Evolutionary conservation across 2,888 invertebrate genomes (phyloP), one percentile per base, ranked within the genome.

Genomic region (Drosophila seclusa): DNA sequence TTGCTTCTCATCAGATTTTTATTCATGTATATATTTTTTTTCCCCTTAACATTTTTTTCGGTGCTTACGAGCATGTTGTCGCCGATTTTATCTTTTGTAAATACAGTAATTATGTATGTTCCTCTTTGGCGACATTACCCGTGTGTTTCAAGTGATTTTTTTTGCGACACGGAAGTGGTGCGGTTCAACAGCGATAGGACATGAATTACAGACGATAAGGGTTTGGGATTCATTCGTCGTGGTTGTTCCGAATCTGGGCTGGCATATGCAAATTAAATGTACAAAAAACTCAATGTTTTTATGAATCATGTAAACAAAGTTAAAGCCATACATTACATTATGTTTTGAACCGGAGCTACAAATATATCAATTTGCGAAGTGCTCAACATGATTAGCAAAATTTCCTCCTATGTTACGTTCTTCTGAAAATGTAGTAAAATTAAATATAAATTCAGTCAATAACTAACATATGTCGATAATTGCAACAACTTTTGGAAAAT

Each of bases 51-150:
- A 21, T 50, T 31, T 62, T 60, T 66, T 59, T 42, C 18, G 58
- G 68, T 45, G 58, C 60, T 69, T 71, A 60, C 58, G 54, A 61
- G 77, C 80, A 76, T 78, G 86, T 83, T 83, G 88, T 80, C 68
- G 78, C 78, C 67, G 90, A 89, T 88, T 90, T 90, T 89, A 91
- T 91, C 90, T 86, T 80, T 75, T 85, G 87, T 81, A 88, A 91
- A 91, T 88, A 88, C 91, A 80, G 86, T 89, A 91, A 90, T 91
- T 86, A 91, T 88, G 83, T 87, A 66, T 81, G 71, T 83, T 83
- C 87, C 82, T 82, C 72, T 77, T 89, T 77, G 81, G 83, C 77
- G 78, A 90, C 85, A 87, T 82, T 80, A 72, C 52, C 62, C 45
- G 61, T 77, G 54, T 68, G 49, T 48, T 63, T 63, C 36, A 36